phyloP scores from a whole-genome alignment of 2,797 vertebrate genomes.

The Falco berigora region DNA sequence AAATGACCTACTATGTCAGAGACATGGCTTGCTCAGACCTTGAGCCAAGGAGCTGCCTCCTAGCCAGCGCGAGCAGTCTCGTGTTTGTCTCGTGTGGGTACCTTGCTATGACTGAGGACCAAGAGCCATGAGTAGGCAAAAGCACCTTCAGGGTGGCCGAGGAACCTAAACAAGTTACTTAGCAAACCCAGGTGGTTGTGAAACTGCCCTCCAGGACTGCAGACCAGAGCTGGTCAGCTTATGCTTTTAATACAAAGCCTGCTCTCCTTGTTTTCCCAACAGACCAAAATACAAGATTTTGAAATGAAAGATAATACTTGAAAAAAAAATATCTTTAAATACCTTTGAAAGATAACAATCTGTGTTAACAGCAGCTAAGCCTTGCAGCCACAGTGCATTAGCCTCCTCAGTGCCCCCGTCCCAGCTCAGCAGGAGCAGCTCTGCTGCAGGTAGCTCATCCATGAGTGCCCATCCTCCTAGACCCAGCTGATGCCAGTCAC shows the following conservation, averaged over 20 bases:
- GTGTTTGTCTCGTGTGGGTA: accelerated
- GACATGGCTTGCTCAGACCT: background rate
- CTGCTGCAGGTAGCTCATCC: background rate
- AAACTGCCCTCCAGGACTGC: background rate
- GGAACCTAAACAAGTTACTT: background rate
- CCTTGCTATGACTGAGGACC: background rate
- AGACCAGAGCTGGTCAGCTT: background rate
- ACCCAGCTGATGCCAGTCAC: background rate
- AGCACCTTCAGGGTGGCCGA: background rate
- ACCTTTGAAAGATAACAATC: background rate
- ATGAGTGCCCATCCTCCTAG: background rate
- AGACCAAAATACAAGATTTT: background rate
- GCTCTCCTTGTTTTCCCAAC: background rate
- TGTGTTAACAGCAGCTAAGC: background rate
- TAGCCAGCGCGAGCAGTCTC: background rate
- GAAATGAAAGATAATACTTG: background rate
- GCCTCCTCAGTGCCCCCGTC: background rate
- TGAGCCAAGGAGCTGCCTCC: background rate
- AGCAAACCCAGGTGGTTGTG: background rate
- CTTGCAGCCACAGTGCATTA: background rate
- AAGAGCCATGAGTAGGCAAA: background rate
- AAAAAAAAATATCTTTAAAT: too few species aligned
- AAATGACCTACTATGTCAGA: background rate
- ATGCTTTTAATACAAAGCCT: background rate
- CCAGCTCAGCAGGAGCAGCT: background rate